A percentile compares a stretch with the other conserved stretches of the same genome.
These are phyloP conservation scores for Paragorgia papillata DNA, from an alignment of 92 coral and sea anemone genomes.

Conservation along the genomic window DNA sequence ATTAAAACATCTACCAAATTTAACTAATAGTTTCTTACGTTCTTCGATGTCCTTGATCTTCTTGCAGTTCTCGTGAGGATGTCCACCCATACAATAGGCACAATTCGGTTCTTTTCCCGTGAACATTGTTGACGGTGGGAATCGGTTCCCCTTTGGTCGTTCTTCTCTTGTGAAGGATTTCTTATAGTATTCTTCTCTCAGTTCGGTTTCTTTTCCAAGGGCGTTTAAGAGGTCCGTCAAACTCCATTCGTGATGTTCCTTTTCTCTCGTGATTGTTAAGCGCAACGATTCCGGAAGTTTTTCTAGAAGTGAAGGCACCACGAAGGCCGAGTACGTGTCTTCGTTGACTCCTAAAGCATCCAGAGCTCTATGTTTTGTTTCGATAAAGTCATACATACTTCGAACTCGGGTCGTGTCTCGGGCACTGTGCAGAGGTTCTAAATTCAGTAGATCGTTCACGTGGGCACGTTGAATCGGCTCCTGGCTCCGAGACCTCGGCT, in stretches of 20 bases:
- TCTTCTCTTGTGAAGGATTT: neutral
- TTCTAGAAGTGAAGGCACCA: conserved; percentile 39
- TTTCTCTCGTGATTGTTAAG: conserved; percentile 51
- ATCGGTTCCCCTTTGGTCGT: neutral
- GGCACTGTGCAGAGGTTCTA: conserved; percentile 19
- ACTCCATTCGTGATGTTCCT: conserved; percentile 40
- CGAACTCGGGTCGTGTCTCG: conserved; percentile 33
- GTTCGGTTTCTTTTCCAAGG: conserved; percentile 7
- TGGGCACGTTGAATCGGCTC: conserved; percentile 38
- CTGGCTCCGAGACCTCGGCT: conserved; percentile 27
- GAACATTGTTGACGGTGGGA: neutral
- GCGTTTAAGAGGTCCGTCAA: conserved; percentile 16
- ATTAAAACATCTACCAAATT: neutral
- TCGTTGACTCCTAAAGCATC: conserved; percentile 51
- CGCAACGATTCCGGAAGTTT: conserved; percentile 43
- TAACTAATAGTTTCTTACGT: too few relatives aligned
- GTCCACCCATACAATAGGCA: neutral
- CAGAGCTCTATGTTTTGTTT: conserved; percentile 40
- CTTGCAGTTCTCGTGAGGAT: too few relatives aligned
- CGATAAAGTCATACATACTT: too few relatives aligned
- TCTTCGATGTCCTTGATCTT: too few relatives aligned
- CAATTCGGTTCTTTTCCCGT: neutral
- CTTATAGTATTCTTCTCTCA: conserved; percentile 20
- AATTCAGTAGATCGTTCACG: conserved; percentile 41
- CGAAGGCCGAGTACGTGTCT: conserved; percentile 43